A percentile compares a stretch with the other conserved stretches of the same genome.
These are phyloP conservation scores for Anarrhichthys ocellatus DNA, from an alignment of 2,113 vertebrate genomes.

Conservation along the genomic window DNA sequence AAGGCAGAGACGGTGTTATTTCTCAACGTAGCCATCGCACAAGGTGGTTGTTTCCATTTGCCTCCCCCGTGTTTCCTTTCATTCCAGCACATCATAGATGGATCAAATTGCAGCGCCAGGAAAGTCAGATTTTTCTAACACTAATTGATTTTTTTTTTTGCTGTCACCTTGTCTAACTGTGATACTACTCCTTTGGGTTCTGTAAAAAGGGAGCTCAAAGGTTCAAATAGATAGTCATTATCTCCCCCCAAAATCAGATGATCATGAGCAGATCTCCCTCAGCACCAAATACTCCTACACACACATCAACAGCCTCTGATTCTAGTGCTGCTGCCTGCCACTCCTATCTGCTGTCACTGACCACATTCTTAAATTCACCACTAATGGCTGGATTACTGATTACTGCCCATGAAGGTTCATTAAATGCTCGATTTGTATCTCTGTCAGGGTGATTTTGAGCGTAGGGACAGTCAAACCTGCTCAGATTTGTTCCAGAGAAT, in stretches of 20 bases:
- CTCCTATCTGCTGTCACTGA: slow-evolving; percentile 13
- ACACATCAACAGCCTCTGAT: slow-evolving; percentile 15
- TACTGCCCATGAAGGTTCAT: background rate
- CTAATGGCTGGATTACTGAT: background rate
- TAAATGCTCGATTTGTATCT: background rate
- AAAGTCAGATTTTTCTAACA: slow-evolving; percentile 52
- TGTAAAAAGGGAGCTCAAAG: slow-evolving; percentile 11
- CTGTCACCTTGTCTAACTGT: slow-evolving; percentile 18
- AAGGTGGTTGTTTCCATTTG: slow-evolving; percentile 74
- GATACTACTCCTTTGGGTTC: slow-evolving; percentile 6
- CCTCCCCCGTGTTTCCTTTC: slow-evolving; percentile 63
- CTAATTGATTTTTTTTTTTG: slow-evolving; percentile 35
- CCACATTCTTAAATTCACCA: slow-evolving; percentile 7
- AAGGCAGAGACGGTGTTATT: slow-evolving; percentile 67
- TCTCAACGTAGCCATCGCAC: slow-evolving; percentile 53
- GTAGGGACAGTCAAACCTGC: background rate
- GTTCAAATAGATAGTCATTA: slow-evolving; percentile 16
- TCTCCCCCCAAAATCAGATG: slow-evolving; percentile 18
- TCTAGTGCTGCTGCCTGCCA: background rate
- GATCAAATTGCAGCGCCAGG: slow-evolving; percentile 55
- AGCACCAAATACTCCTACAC: background rate
- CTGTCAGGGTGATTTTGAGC: background rate
- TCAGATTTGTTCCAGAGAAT: background rate
- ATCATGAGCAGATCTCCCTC: slow-evolving; percentile 25
- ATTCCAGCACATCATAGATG: slow-evolving; percentile 52